Evolutionary conservation across 2,888 invertebrate species (phyloP).

Genomic region (Cacoxenus indagator): DNA sequence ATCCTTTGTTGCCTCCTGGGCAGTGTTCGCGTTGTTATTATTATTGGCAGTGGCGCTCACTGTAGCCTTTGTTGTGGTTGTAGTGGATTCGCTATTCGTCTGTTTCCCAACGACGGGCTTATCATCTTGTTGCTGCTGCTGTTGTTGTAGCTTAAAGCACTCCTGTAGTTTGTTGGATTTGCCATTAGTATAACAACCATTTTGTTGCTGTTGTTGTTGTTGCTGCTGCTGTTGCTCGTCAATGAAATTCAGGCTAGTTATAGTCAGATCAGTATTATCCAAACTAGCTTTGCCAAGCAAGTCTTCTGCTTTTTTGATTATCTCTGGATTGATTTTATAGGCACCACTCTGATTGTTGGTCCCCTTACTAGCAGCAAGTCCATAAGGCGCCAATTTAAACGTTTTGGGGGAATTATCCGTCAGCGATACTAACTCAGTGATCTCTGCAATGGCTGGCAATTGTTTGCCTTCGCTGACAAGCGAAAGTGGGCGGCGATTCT

Average conservation of each 20-base stretch:
- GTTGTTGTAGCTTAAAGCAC: constrained; percentile 47
- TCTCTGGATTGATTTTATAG: constrained; percentile 70
- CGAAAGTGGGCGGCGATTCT: constrained; percentile 76
- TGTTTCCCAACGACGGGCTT: constrained; percentile 3
- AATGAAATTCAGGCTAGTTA: constrained; percentile 76
- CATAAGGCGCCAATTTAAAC: constrained; percentile 65
- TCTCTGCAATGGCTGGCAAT: constrained; percentile 79
- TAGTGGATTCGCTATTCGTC: constrained; percentile 34
- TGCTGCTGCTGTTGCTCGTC: constrained; percentile 72
- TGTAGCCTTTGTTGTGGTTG: background rate
- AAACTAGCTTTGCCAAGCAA: constrained; percentile 69
- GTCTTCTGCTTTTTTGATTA: constrained; percentile 71
- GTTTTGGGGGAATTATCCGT: constrained; percentile 72
- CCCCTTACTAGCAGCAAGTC: constrained; percentile 45
- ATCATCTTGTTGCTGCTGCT: background rate
- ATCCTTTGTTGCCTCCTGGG: constrained; percentile 22
- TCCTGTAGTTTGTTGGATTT: constrained; percentile 48
- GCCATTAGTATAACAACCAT: constrained; percentile 46
- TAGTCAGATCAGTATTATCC: constrained; percentile 72
- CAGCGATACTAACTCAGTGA: constrained; percentile 78
- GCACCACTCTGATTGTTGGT: constrained; percentile 52
- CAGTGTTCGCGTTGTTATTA: constrained; percentile 17
- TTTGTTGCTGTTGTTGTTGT: constrained; percentile 42
- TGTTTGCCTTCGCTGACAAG: constrained; percentile 77
- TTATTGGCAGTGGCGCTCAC: constrained; percentile 21